These are phyloP conservation scores for Anhinga anhinga DNA, from an alignment of 2,113 vertebrate species.

Conservation along the genomic window DNA sequence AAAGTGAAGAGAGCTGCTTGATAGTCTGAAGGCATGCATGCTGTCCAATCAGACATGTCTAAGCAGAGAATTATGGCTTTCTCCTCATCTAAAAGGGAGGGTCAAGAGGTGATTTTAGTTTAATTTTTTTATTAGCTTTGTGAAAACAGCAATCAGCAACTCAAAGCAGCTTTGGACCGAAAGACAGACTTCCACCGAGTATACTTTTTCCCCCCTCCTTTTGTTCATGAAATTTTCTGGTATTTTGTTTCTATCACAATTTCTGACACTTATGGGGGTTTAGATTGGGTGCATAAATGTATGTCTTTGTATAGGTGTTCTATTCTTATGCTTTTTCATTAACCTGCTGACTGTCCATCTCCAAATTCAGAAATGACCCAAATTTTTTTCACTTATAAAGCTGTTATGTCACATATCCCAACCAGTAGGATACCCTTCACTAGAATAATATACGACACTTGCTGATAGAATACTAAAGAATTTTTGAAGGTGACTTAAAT, in stretches of 20 bases:
- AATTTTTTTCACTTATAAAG: not conserved
- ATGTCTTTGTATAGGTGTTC: not conserved
- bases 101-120: not conserved
- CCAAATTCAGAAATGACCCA: not conserved
- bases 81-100: not conserved
- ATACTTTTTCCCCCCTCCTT: not conserved
- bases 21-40: not conserved
- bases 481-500: not conserved
- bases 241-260: not conserved
- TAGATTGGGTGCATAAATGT: fast-evolving
- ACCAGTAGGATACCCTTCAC: not conserved
- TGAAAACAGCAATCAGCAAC: not conserved
- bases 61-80: not conserved
- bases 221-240: not conserved
- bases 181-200: not conserved
- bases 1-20: not conserved
- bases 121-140: not conserved
- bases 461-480: not conserved
- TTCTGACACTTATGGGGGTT: not conserved
- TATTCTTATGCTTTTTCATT: not conserved
- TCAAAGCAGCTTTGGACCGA: not conserved
- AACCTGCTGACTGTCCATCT: not conserved
- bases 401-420: not conserved
- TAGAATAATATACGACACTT: not conserved
- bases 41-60: fast-evolving